Evolutionary conservation across 2,888 invertebrate genomes (phyloP), one percentile per base, ranked within the genome.

Genomic region (Melanchra persicariae): DNA sequence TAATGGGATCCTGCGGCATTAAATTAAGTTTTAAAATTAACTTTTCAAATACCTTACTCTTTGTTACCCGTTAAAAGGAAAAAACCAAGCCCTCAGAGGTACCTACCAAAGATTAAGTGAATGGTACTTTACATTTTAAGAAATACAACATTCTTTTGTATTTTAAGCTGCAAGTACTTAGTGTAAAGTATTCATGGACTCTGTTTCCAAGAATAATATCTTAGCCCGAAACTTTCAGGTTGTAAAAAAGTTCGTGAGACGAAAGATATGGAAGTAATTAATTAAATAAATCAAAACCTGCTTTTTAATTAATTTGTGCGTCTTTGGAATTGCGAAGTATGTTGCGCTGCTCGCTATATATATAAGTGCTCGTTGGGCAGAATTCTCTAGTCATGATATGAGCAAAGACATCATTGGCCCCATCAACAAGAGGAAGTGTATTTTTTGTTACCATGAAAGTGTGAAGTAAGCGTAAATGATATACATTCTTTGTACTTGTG

Each of bases 21-120:
- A 85, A 89, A 88, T 87, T 87, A 87, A 83, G 86, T 87, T 88
- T 87, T 87, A 82, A 87, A 89, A 88, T 90, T 86, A 89, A 87
- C 87, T 88, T 87, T 83, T 77, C 77, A 87, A 84, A 87, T 84
- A 79, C 68, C 70, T 65, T 78, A 82, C 79, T 80, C 82, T 86
- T 83, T 84, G 73, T 84, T 82, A 83, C 81, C 75, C 79, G 72
- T 75, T 65, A 77, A 82, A 79, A 75, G 68, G 60, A 73, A 83
- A 76, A 77, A 77, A 79, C 70, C 55, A 70, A 65, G 62, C 65
- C 37, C 70, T 70, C 45, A 62, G 71, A 71, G 58, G 64, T 72
- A 68, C 69, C 77, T 72, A 68, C 69, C 77, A 57, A 76, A 74
- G 64, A 78, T 75, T 75, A 80, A 78, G 72, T 51, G 63, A 77